These are phyloP conservation scores for Malacoraja senta DNA, from an alignment of 2,797 vertebrate genomes.

Conservation along the genomic window DNA sequence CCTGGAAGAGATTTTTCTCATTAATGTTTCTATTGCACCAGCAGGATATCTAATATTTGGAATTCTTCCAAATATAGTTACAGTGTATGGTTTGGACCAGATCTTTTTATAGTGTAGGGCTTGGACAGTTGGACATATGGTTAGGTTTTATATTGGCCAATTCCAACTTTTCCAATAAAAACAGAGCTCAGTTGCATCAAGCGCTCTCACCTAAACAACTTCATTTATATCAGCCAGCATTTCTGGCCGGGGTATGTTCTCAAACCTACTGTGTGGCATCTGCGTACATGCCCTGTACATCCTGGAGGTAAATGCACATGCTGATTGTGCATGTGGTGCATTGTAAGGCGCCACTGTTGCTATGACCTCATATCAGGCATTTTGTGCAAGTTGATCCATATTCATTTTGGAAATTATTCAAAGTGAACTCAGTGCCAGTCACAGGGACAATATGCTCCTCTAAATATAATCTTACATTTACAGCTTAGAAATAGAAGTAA, in stretches of 20 bases:
- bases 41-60: background rate
- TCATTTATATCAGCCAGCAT: background rate
- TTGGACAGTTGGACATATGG: slow-evolving; percentile 2
- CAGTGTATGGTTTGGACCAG: too few relatives aligned
- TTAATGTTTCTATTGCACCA: background rate
- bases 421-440: background rate
- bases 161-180: background rate
- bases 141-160: background rate
- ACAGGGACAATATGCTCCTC: background rate
- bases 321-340: background rate
- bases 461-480: background rate
- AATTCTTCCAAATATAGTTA: background rate
- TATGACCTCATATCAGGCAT: background rate
- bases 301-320: slow-evolving; percentile 23
- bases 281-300: background rate
- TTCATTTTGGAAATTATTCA: slow-evolving; percentile 33
- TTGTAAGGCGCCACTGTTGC: background rate
- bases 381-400: slow-evolving; percentile 17
- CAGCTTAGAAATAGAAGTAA: background rate
- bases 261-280: slow-evolving; percentile 17
- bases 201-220: slow-evolving; percentile 5
- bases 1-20: background rate
- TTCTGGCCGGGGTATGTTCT: slow-evolving; percentile 16
- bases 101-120: background rate
- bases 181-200: background rate